These are phyloP conservation scores for Nycteola revayana DNA, from an alignment of 2,888 invertebrate species.

Conservation along the genomic window DNA sequence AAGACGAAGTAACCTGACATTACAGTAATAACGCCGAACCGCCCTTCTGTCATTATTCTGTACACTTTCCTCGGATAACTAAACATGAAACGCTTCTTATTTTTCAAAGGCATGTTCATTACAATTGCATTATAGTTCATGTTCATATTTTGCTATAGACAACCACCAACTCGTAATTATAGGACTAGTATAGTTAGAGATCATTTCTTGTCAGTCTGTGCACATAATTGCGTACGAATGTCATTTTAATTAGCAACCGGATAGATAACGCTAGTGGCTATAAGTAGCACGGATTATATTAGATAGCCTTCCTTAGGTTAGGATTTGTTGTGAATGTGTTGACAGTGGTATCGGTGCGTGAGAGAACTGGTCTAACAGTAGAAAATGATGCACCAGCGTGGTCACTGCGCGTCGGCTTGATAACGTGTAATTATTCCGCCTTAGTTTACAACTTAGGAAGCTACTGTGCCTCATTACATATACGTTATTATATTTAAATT, in stretches of 20 bases:
- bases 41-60: slow-evolving; percentile 76
- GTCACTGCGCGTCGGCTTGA: slow-evolving; percentile 37
- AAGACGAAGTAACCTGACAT: slow-evolving; percentile 72
- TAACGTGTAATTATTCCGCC: slow-evolving; percentile 43
- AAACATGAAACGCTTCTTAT: slow-evolving; percentile 57
- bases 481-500: slow-evolving; percentile 28
- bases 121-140: slow-evolving; percentile 47
- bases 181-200: slow-evolving; percentile 9
- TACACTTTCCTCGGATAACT: slow-evolving; percentile 69
- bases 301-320: slow-evolving; percentile 40
- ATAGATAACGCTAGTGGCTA: slow-evolving; percentile 29
- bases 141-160: slow-evolving; percentile 21
- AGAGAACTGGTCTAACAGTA: slow-evolving; percentile 46
- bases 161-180: slow-evolving; percentile 18
- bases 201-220: slow-evolving; percentile 16
- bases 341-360: slow-evolving; percentile 39
- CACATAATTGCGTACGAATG: slow-evolving; percentile 23
- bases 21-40: slow-evolving; percentile 74
- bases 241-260: slow-evolving; percentile 33
- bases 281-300: slow-evolving; percentile 38
- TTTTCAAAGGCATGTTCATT: slow-evolving; percentile 50
- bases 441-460: slow-evolving; percentile 42
- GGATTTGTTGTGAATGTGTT: slow-evolving; percentile 36
- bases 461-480: slow-evolving; percentile 45
- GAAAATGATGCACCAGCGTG: slow-evolving; percentile 20